These are phyloP conservation scores for Drosophila orosa DNA, from an alignment of 1,140 invertebrate genomes.

Conservation along the genomic window DNA sequence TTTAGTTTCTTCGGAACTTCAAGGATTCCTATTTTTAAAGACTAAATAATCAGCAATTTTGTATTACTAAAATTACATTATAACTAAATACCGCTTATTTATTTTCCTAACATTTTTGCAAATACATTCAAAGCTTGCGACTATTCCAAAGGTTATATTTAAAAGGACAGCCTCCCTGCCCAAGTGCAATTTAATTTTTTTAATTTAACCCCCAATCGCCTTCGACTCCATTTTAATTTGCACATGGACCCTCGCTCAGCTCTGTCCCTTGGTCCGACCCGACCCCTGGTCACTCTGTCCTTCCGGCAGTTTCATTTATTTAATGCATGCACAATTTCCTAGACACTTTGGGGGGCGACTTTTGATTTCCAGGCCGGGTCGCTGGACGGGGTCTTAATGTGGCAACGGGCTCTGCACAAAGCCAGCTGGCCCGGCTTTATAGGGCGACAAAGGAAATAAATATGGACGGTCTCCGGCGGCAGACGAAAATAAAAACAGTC, in stretches of 20 bases:
- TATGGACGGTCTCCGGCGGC: conserved; percentile 62
- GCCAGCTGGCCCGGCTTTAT: conserved; percentile 41
- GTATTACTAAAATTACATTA: neutral
- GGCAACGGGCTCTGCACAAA: conserved; percentile 51
- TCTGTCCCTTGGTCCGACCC: conserved; percentile 12
- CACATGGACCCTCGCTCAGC: conserved; percentile 24
- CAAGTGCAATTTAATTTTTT: conserved; percentile 1
- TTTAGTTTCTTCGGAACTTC: too few species aligned
- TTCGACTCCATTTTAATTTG: conserved; percentile 59
- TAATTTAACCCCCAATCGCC: conserved; percentile 1
- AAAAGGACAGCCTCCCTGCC: neutral
- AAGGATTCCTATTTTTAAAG: too few species aligned
- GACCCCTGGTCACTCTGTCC: conserved; percentile 63
- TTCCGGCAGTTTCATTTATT: conserved; percentile 77
- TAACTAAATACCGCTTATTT: neutral
- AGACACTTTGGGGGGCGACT: conserved; percentile 79
- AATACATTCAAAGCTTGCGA: too few species aligned
- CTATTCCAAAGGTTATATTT: neutral
- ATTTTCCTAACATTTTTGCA: too few species aligned
- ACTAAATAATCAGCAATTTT: too few species aligned
- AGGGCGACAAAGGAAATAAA: conserved; percentile 58
- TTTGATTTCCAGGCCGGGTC: conserved; percentile 68
- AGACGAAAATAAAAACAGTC: conserved; percentile 80
- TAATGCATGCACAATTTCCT: conserved; percentile 82
- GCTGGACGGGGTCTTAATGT: conserved; percentile 44